Percentiles rank a stretch among this genome's conserved stretches.
phyloP scores from a whole-genome alignment of 1,140 invertebrate genomes.

The Sipha flava region DNA sequence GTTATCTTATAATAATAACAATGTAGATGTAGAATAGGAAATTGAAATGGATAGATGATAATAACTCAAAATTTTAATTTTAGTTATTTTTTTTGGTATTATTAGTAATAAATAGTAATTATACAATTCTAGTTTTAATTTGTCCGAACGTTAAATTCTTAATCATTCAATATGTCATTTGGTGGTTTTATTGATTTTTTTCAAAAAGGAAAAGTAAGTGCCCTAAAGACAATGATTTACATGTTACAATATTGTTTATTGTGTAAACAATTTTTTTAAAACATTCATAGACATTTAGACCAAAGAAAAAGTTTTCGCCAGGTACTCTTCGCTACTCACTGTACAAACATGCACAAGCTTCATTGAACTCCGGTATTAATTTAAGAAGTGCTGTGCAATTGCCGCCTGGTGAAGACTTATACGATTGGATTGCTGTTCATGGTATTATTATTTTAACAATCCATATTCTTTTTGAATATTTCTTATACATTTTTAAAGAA shows the following conservation, averaged over 20 bases:
- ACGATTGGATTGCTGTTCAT: constrained; percentile 94
- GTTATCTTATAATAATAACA: neutral
- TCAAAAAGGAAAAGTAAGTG: constrained; percentile 66
- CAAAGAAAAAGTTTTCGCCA: constrained; percentile 82
- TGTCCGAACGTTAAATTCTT: neutral
- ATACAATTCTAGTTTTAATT: neutral
- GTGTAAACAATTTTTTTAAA: neutral
- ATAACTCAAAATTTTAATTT: neutral
- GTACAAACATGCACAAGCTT: constrained; percentile 89
- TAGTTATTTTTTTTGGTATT: neutral
- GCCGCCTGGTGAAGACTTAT: constrained; percentile 76
- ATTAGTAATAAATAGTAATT: too few species aligned
- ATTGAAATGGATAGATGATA: neutral
- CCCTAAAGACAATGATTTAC: neutral
- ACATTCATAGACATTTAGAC: constrained; percentile 69
- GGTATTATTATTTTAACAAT: constrained; percentile 52
- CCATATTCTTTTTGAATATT: too few species aligned
- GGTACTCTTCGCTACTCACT: constrained; percentile 86
- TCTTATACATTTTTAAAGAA: too few species aligned
- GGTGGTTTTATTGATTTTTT: constrained; percentile 70
- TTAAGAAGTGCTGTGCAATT: constrained; percentile 73
- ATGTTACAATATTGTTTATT: neutral
- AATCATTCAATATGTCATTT: constrained; percentile 39
- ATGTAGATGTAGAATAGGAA: too few species aligned
- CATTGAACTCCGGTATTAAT: constrained; percentile 88